A percentile compares a stretch with the other conserved stretches of the same genome.
Evolutionary conservation across 2,797 vertebrate genomes (phyloP).

Genomic region (Lutjanus argentimaculatus): DNA sequence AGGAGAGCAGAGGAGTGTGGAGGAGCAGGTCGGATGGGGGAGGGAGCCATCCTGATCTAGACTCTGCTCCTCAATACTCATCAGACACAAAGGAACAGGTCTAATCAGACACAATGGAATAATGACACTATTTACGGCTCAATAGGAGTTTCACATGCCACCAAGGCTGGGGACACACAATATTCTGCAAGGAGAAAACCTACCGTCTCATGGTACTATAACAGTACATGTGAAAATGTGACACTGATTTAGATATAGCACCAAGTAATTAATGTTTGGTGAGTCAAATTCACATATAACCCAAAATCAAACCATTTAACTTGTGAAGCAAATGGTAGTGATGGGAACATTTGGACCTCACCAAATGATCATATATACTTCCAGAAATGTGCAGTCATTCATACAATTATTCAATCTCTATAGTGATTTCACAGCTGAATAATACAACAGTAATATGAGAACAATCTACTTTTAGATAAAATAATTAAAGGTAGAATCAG

Average conservation of each 20-base stretch:
- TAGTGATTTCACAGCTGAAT: background rate
- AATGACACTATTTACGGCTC: slow-evolving; percentile 16
- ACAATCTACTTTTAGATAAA: background rate
- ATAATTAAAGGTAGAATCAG: background rate
- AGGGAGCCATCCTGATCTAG: slow-evolving; percentile 55
- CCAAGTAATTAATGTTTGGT: background rate
- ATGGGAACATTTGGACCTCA: background rate
- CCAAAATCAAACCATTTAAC: slow-evolving; percentile 9
- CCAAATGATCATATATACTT: background rate
- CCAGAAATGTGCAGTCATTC: slow-evolving; percentile 1
- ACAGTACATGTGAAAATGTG: background rate
- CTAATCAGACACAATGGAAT: slow-evolving; percentile 54
- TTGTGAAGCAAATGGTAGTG: background rate
- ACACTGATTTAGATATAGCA: background rate
- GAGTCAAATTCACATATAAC: background rate
- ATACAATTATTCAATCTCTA: background rate
- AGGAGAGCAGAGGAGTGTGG: slow-evolving; percentile 56
- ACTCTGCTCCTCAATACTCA: slow-evolving; percentile 48
- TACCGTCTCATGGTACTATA: background rate
- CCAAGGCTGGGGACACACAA: background rate
- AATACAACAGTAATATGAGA: background rate
- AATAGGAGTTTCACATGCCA: slow-evolving; percentile 1
- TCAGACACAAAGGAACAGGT: slow-evolving; percentile 69
- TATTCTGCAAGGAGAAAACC: slow-evolving; percentile 7
- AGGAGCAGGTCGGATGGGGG: slow-evolving; percentile 69